Percentiles rank a stretch among this genome's conserved stretches.
Conservation (phyloP, 2,797 vertebrate species). For the Poecilia gillii region DNA sequence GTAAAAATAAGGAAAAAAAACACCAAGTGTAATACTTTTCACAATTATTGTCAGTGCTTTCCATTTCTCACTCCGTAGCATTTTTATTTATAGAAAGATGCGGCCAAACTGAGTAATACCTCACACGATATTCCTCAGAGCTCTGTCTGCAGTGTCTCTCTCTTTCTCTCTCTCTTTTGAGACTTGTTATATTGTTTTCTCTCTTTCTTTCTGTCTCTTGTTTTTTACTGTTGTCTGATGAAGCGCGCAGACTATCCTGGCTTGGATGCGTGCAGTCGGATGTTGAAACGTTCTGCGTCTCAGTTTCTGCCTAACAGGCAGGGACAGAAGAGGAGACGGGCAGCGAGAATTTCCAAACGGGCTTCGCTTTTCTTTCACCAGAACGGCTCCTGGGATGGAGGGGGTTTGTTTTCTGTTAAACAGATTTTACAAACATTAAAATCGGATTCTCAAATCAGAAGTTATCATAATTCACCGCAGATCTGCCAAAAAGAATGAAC, state of each 20-base stretch:
- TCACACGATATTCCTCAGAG: constrained; percentile 21
- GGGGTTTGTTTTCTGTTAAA: constrained; percentile 11
- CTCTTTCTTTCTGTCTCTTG: neutral
- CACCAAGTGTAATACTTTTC: neutral
- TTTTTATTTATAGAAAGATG: neutral
- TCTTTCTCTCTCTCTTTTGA: constrained; percentile 28
- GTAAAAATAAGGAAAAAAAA: neutral
- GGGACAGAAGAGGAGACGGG: constrained; percentile 35
- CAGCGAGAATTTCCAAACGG: constrained; percentile 26
- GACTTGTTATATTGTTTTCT: constrained; percentile 19
- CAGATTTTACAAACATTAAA: constrained; percentile 12
- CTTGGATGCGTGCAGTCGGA: constrained; percentile 33
- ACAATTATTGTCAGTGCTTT: neutral
- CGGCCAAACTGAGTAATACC: constrained; percentile 1
- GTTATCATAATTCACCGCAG: constrained; percentile 14
- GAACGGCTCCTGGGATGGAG: neutral
- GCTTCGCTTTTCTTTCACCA: constrained; percentile 10
- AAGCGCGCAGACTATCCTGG: constrained; percentile 27
- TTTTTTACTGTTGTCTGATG: constrained; percentile 13
- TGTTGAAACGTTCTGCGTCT: constrained; percentile 44
- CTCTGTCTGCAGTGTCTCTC: constrained; percentile 13
- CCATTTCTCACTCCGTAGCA: neutral
- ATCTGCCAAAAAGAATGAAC: neutral
- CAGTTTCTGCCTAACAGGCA: constrained; percentile 40
- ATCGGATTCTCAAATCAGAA: neutral